A percentile compares a stretch with the other conserved stretches of the same genome.
Evolutionary conservation across 1,140 invertebrate genomes (phyloP).

Genomic region (Trachelipus rathkii): DNA sequence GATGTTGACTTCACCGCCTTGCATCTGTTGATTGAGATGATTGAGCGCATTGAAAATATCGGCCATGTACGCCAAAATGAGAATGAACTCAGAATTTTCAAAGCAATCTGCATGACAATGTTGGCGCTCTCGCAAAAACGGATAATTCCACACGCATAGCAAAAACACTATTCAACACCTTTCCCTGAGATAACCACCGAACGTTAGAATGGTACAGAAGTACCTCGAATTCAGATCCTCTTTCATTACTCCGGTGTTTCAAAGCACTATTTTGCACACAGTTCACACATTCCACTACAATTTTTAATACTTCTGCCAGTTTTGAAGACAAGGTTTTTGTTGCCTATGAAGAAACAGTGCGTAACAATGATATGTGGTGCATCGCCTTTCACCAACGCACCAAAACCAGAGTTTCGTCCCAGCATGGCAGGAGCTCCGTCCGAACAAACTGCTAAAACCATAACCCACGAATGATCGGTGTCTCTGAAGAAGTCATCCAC

Average conservation of each 20-base stretch:
- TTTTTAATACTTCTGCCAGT: slow-evolving; percentile 6
- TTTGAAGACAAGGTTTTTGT: slow-evolving; percentile 21
- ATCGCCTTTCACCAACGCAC: slow-evolving; percentile 34
- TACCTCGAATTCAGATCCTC: slow-evolving; percentile 34
- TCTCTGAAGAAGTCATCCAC: slow-evolving; percentile 39
- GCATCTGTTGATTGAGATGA: too few species aligned
- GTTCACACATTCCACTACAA: neutral
- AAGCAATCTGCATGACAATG: slow-evolving; percentile 26
- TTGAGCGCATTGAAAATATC: slow-evolving; percentile 36
- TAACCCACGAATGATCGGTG: slow-evolving; percentile 33
- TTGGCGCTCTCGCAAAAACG: slow-evolving; percentile 34
- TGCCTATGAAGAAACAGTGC: slow-evolving; percentile 1
- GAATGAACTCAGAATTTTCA: slow-evolving; percentile 38
- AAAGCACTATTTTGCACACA: slow-evolving; percentile 27
- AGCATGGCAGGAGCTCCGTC: slow-evolving; percentile 32
- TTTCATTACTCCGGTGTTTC: slow-evolving; percentile 29
- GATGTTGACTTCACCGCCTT: too few species aligned
- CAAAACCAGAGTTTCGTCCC: slow-evolving; percentile 34
- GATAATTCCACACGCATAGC: slow-evolving; percentile 31
- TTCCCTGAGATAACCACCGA: slow-evolving; percentile 27
- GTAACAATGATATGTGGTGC: slow-evolving; percentile 31
- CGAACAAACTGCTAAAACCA: slow-evolving; percentile 36
- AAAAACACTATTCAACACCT: slow-evolving; percentile 39
- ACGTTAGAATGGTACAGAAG: slow-evolving; percentile 31
- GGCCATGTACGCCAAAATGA: slow-evolving; percentile 41